phyloP scores from a whole-genome alignment of 2,888 invertebrate genomes.

The Drosophila paramelanica region DNA sequence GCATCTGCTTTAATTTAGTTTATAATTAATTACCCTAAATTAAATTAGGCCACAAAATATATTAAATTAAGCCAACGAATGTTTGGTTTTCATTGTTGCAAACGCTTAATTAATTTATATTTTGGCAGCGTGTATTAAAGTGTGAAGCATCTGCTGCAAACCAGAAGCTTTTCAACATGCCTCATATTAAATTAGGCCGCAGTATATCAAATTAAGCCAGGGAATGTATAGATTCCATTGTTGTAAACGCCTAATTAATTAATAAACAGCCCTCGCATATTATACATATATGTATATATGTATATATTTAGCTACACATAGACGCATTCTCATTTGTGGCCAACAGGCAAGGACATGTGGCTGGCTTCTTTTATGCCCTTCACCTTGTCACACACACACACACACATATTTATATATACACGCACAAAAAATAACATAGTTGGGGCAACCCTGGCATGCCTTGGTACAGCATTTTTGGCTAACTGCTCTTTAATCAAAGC shows the following conservation, averaged over 20 bases:
- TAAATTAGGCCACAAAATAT: too few relatives aligned
- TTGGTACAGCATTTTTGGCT: constrained; percentile 33
- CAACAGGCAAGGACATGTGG: constrained; percentile 50
- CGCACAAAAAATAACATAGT: constrained; percentile 28
- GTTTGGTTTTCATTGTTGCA: too few relatives aligned
- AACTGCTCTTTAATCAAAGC: constrained; percentile 53
- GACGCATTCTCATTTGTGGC: constrained; percentile 40
- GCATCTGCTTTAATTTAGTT: too few relatives aligned
- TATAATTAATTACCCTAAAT: too few relatives aligned
- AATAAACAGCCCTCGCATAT: constrained; percentile 30
- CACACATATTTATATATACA: background rate
- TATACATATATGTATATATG: constrained; percentile 6
- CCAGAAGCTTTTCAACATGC: background rate
- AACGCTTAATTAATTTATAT: too few relatives aligned
- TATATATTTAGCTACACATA: constrained; percentile 11
- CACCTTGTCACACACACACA: constrained; percentile 51
- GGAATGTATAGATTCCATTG: background rate
- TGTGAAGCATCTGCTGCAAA: too few relatives aligned
- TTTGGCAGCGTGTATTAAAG: too few relatives aligned
- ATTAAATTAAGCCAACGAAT: too few relatives aligned
- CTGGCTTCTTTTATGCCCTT: constrained; percentile 52
- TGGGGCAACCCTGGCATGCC: constrained; percentile 21
- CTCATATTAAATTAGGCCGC: background rate
- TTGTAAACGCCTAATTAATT: background rate
- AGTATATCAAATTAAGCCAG: background rate